These are phyloP conservation scores for Anolis apletophallus DNA, from an alignment of 2,797 vertebrate species.

Conservation along the genomic window DNA sequence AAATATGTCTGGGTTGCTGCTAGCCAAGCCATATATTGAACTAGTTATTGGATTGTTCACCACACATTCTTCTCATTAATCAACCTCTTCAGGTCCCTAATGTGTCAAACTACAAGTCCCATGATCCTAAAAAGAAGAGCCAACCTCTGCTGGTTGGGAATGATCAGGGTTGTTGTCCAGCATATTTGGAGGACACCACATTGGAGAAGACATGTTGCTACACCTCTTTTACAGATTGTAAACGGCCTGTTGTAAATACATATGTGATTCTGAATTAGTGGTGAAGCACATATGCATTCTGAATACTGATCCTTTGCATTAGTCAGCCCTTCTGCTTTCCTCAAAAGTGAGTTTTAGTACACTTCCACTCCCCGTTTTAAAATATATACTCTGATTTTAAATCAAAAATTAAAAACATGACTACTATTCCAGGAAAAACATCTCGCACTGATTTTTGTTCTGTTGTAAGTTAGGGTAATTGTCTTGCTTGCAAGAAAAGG, in stretches of 20 bases:
- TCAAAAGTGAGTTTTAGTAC: neutral
- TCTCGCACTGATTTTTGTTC: neutral
- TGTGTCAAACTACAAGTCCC: neutral
- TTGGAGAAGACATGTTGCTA: neutral
- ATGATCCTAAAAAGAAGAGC: neutral
- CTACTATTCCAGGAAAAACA: slow-evolving; percentile 21
- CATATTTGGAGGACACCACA: neutral
- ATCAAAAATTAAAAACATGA: neutral
- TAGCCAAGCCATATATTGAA: neutral
- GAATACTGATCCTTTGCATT: neutral
- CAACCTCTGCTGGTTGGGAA: neutral
- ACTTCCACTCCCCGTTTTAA: neutral
- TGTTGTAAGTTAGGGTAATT: slow-evolving; percentile 29
- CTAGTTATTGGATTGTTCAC: neutral
- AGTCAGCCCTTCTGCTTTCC: neutral
- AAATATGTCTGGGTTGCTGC: neutral
- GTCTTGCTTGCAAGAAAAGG: slow-evolving; percentile 42
- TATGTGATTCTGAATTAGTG: neutral
- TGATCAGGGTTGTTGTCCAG: neutral
- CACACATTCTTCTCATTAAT: neutral
- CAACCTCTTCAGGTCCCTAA: neutral
- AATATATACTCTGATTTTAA: slow-evolving; percentile 35
- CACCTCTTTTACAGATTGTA: neutral
- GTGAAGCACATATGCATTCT: neutral
- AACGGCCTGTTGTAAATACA: neutral